Evolutionary conservation across 1,140 invertebrate genomes (phyloP).

Genomic region (Odontomachus brunneus): DNA sequence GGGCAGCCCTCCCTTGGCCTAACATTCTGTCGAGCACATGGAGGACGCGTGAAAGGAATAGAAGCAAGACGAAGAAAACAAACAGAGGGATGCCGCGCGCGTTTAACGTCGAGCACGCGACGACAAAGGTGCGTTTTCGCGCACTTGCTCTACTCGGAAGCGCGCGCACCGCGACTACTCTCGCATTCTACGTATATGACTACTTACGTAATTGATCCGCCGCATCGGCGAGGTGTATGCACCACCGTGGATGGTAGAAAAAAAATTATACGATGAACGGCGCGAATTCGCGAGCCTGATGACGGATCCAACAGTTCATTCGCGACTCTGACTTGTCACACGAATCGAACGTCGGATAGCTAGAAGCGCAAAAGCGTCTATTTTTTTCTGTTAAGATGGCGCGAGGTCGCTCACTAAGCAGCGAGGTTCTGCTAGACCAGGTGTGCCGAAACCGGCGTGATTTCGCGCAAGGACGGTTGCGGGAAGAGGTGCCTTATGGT

Average conservation of each 20-base stretch:
- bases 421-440: conserved; percentile 13
- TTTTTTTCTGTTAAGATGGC: conserved; percentile 51
- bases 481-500: too few relatives aligned
- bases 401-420: background rate
- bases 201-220: conserved; percentile 68
- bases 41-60: too few relatives aligned
- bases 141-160: too few relatives aligned
- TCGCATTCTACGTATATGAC: background rate
- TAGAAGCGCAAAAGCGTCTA: background rate
- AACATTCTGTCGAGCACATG: too few relatives aligned
- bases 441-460: background rate
- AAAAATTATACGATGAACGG: conserved; percentile 78
- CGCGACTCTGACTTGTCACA: background rate
- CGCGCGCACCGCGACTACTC: too few relatives aligned
- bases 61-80: too few relatives aligned
- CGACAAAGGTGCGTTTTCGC: too few relatives aligned
- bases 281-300: conserved; percentile 46
- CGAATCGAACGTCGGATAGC: too few relatives aligned
- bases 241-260: conserved; percentile 43
- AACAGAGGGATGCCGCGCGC: background rate
- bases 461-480: background rate
- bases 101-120: too few relatives aligned
- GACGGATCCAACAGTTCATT: too few relatives aligned
- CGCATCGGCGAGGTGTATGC: conserved; percentile 39
- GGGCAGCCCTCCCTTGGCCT: too few relatives aligned